phyloP scores from a whole-genome alignment of 2,113 vertebrate species.

The Laticauda laticaudata region DNA sequence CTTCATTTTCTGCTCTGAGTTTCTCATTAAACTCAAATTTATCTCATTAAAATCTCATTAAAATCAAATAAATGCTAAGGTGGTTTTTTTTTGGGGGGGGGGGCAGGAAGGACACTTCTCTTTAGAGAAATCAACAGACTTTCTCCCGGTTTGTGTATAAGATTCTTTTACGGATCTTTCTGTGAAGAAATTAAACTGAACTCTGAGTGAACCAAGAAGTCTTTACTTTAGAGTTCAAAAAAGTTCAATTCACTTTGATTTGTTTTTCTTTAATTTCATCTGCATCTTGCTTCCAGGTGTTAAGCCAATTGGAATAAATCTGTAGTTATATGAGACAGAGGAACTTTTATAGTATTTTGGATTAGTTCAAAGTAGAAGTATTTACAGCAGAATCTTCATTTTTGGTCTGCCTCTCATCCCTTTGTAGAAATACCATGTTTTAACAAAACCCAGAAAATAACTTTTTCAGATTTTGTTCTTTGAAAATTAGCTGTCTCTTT shows the following conservation, averaged over 20 bases:
- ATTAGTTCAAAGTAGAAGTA: constrained; percentile 32
- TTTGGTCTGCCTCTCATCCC: not conserved
- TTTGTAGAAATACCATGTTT: constrained; percentile 9
- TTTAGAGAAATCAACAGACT: constrained; percentile 1
- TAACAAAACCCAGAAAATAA: constrained; percentile 8
- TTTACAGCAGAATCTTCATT: constrained; percentile 1
- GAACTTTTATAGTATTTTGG: constrained; percentile 29
- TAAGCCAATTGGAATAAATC: constrained; percentile 43
- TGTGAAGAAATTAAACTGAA: constrained; percentile 35
- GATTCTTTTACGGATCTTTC: constrained; percentile 17
- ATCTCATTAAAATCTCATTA: not conserved
- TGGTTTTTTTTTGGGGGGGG: not conserved
- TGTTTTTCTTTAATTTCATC: constrained; percentile 47
- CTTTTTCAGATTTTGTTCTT: constrained; percentile 29
- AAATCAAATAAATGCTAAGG: not conserved
- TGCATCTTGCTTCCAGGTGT: constrained; percentile 32
- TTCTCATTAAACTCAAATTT: not conserved
- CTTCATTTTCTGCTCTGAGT: not conserved
- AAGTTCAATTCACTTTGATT: constrained; percentile 42
- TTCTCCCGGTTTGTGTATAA: constrained; percentile 7
- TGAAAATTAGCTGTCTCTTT: constrained; percentile 4
- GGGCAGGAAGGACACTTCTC: not conserved
- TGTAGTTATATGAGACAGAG: constrained; percentile 44
- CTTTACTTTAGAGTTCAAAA: constrained; percentile 38
- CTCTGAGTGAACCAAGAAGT: constrained; percentile 13